Evolutionary conservation across 2,888 invertebrate genomes (phyloP), one percentile per base, ranked within the genome.

Genomic region (Phortica okadai): DNA sequence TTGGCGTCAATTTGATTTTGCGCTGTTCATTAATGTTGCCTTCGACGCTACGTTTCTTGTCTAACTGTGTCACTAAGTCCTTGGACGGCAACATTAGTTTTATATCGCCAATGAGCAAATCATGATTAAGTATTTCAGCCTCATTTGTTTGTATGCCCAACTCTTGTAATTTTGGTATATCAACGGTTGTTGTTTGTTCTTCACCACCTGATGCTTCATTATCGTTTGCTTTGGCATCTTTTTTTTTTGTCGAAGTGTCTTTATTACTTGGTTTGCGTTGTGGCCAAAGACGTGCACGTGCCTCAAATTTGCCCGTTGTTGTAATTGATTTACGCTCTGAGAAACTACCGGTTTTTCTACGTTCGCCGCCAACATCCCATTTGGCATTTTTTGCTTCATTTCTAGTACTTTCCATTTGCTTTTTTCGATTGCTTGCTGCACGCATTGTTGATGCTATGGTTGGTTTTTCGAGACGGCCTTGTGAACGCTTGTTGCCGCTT

Each of bases 51-150:
- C 86, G 83, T 2, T 70, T 67, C 58, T 79, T 80, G 1, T 87
- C 89, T 45, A 90, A 87, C 74, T 88, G 82, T 0, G 75, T 76
- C 1, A 83, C 72, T 10, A 90, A n/a, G 0, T 77, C 54, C n/a
- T 73, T 74, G 0, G 90, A 88, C 1, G 90, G 89, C 16, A 80
- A 25, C 41, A 88, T 56, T 11, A 88, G 74, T 73, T 85, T 88
- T 1, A 84, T 78, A 72, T 87, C 85, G 3, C 89, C 90, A 54
- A 87, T 80, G 3, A 89, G 77, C 11, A 88, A 67, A 6, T 83
- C 82, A 41, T 81, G 84, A 80, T 89, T 84, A 1, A 89, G 78
- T 56, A 90, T 89, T 77, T 90, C 90, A n/a, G 73, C 72, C 64
- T 89, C 90, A 74, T 83, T 84, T 0, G 89, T 88, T 78, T 90